Evolutionary conservation across 2,113 vertebrate genomes (phyloP).

Genomic region (Haemorhous mexicanus): DNA sequence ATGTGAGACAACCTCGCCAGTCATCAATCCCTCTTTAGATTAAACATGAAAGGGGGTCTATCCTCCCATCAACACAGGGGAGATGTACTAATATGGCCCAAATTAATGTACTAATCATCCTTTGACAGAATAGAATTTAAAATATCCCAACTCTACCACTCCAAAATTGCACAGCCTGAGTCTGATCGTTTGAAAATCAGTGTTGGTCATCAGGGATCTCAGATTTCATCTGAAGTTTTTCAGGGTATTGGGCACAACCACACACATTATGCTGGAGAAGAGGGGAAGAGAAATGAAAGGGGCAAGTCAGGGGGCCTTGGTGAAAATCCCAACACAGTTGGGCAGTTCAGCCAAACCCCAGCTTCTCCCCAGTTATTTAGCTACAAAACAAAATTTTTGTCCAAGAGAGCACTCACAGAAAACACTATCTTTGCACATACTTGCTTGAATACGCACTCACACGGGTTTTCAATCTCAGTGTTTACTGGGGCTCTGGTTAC

Average conservation of each 20-base stretch:
- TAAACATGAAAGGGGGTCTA: slow-evolving; percentile 61
- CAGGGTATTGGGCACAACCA: neutral
- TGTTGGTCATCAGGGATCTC: neutral
- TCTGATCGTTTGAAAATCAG: neutral
- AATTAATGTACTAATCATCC: slow-evolving; percentile 56
- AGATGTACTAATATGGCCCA: slow-evolving; percentile 47
- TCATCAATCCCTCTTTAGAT: slow-evolving; percentile 56
- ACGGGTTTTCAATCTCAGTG: slow-evolving; percentile 44
- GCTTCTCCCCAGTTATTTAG: neutral
- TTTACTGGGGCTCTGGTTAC: slow-evolving; percentile 52
- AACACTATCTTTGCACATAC: slow-evolving; percentile 7
- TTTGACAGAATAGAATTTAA: slow-evolving; percentile 31
- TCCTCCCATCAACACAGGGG: slow-evolving; percentile 21
- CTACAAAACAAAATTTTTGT: slow-evolving; percentile 16
- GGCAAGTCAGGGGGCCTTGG: neutral
- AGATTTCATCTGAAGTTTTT: slow-evolving; percentile 2
- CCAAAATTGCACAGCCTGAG: neutral
- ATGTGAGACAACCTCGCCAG: slow-evolving; percentile 18
- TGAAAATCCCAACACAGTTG: neutral
- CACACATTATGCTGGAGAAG: neutral
- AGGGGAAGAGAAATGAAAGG: neutral
- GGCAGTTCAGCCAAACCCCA: neutral
- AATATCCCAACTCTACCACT: slow-evolving; percentile 1
- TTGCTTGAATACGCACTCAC: slow-evolving; percentile 44
- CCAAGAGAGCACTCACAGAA: neutral